A percentile compares a stretch with the other conserved stretches of the same genome.
phyloP scores from a whole-genome alignment of 2,797 vertebrate species.

The Epinephelus malabaricus region DNA sequence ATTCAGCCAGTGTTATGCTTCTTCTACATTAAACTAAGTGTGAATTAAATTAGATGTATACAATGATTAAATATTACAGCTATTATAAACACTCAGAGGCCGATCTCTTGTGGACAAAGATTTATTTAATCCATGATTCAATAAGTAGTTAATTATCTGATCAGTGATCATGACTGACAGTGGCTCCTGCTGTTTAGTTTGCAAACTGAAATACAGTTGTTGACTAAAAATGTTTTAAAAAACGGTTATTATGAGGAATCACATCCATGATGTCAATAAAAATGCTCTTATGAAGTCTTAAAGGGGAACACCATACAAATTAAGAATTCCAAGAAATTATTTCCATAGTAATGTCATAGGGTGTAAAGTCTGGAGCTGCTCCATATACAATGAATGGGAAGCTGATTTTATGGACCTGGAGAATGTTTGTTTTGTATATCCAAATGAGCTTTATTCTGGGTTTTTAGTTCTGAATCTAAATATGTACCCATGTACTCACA shows the following conservation, averaged over 20 bases:
- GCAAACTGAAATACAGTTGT: neutral
- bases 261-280: neutral
- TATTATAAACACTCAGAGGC: neutral
- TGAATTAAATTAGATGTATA: rapidly evolving
- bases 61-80: rapidly evolving
- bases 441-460: no score
- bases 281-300: neutral
- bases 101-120: neutral
- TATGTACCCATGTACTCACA: no score
- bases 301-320: no score
- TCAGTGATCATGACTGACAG: neutral
- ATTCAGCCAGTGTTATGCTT: neutral
- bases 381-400: no score
- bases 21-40: rapidly evolving
- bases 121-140: neutral
- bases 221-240: neutral
- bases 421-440: no score
- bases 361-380: no score
- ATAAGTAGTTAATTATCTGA: neutral
- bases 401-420: no score
- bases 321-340: no score
- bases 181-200: neutral
- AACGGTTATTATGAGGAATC: no score
- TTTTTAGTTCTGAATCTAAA: no score
- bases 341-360: no score